phyloP scores from a whole-genome alignment of 2,888 invertebrate species.

The Mythimna albipuncta region DNA sequence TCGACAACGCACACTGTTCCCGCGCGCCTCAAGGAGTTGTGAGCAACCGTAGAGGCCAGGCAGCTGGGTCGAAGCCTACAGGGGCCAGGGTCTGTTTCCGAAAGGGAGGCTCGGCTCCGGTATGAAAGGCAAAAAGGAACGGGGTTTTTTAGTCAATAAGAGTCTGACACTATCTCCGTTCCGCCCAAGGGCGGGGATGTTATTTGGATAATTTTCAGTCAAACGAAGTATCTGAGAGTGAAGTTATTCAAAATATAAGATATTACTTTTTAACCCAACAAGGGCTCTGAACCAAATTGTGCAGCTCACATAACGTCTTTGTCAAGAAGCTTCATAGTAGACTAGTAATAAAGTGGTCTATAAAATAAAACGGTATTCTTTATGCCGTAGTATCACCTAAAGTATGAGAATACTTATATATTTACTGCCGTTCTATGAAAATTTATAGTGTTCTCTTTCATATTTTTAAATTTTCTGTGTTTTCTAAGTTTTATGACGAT shows the following conservation, averaged over 20 bases:
- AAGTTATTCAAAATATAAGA: neutral
- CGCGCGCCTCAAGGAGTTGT: no score
- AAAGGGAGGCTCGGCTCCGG: no score
- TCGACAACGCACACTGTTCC: no score
- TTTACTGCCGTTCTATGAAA: neutral
- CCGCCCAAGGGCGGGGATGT: no score
- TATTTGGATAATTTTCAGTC: no score
- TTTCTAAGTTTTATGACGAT: neutral
- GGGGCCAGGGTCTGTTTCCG: no score
- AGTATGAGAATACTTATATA: neutral
- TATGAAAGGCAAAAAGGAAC: no score
- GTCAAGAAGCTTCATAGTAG: neutral
- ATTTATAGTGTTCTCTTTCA: neutral
- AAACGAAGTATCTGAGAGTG: no score
- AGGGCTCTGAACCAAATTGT: conserved; percentile 6
- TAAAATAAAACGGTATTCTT: conserved; percentile 27
- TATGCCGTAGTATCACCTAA: neutral
- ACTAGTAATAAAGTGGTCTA: conserved; percentile 18
- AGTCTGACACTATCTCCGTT: no score
- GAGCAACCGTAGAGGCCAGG: no score
- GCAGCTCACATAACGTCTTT: neutral
- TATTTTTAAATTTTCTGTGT: neutral
- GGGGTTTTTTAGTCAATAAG: no score
- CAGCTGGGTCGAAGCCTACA: no score
- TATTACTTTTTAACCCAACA: neutral